Conservation (phyloP, 92 coral and sea anemone species). For the Phymanthus crucifer region DNA sequence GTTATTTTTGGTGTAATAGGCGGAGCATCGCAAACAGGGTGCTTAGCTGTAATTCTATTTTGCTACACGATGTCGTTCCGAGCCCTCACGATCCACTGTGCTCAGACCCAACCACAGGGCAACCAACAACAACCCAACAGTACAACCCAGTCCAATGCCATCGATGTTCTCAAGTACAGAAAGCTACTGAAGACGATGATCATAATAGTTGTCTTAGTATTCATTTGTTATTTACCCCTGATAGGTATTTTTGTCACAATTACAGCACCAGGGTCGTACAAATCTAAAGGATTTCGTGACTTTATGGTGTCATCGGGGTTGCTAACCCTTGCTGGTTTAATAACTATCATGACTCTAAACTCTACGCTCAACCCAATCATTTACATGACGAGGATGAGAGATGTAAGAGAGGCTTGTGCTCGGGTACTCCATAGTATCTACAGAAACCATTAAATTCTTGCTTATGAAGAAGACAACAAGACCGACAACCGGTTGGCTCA, state of each 20-base stretch:
- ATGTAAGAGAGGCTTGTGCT: constrained; percentile 8
- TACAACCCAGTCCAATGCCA: too few relatives aligned
- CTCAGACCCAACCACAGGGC: background rate
- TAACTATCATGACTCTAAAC: background rate
- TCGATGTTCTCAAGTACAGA: background rate
- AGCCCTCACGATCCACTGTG: background rate
- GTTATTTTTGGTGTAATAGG: background rate
- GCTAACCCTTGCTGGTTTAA: background rate
- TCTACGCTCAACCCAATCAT: constrained; percentile 23
- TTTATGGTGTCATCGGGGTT: background rate
- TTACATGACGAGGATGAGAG: constrained; percentile 22
- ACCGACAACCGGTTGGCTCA: too few relatives aligned
- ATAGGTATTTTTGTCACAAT: background rate
- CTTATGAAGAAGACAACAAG: too few relatives aligned
- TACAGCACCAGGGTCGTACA: constrained; percentile 1
- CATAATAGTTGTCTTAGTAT: background rate
- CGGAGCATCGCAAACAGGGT: background rate
- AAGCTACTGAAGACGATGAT: constrained; percentile 10
- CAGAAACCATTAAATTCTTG: background rate
- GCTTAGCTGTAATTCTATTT: background rate
- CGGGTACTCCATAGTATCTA: background rate
- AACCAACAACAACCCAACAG: background rate
- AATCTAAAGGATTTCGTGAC: background rate
- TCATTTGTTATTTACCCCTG: background rate
- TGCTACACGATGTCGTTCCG: constrained; percentile 13